Conservation (phyloP, 2,797 vertebrate genomes). For the Lithobates sylvaticus region DNA sequence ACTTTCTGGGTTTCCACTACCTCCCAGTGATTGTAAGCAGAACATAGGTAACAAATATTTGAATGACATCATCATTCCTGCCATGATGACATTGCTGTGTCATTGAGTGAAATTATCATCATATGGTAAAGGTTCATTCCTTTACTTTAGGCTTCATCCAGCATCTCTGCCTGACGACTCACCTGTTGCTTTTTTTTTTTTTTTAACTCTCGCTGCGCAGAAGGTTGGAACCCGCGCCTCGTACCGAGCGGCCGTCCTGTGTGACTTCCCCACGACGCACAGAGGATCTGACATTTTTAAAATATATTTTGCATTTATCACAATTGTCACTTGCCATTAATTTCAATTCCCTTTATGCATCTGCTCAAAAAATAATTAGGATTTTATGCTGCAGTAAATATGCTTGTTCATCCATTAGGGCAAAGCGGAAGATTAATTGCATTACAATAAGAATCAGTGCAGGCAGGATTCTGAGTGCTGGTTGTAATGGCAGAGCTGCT, state of each 20-base stretch:
- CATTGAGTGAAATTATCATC: no score
- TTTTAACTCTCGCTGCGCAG: no score
- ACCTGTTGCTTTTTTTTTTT: neutral
- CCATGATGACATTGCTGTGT: no score
- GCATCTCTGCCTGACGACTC: neutral
- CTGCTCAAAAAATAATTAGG: constrained; percentile 81
- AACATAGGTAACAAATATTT: no score
- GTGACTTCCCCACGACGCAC: constrained; percentile 48
- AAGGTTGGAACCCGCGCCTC: neutral
- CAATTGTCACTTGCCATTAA: constrained; percentile 77
- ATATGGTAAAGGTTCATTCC: no score
- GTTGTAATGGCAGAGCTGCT: constrained; percentile 71
- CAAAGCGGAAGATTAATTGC: constrained; percentile 80
- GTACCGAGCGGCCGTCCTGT: neutral
- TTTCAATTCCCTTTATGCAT: constrained; percentile 76
- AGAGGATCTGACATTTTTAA: constrained; percentile 71
- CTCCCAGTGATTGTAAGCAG: no score
- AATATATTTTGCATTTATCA: constrained; percentile 75
- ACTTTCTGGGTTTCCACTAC: no score
- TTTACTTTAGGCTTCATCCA: no score
- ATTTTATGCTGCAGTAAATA: constrained; percentile 82
- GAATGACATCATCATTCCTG: no score
- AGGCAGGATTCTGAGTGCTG: constrained; percentile 61
- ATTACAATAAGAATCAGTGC: constrained; percentile 75
- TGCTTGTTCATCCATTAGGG: constrained; percentile 78